These are phyloP conservation scores for Cebidichthys violaceus DNA, from an alignment of 2,113 vertebrate genomes.

Conservation along the genomic window DNA sequence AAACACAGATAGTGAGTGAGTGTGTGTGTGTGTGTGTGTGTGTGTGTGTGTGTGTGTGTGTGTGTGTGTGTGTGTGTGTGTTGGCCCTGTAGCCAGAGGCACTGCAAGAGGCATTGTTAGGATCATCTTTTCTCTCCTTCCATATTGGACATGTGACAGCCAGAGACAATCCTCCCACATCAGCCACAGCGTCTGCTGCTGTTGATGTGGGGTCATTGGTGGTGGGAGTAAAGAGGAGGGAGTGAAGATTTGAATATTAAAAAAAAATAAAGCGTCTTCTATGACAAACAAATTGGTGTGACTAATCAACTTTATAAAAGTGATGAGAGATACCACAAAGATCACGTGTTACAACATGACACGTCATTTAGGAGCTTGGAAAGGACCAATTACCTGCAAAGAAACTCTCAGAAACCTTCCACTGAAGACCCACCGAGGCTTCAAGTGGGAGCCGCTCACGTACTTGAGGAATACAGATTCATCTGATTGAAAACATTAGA, in stretches of 20 bases:
- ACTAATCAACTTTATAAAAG: not conserved
- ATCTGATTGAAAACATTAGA: conserved; percentile 46
- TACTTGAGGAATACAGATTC: conserved; percentile 29
- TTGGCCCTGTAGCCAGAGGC: conserved; percentile 72
- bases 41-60: conserved; percentile 37
- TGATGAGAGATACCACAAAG: not conserved
- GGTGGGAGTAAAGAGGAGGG: not conserved
- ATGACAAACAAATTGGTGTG: not conserved
- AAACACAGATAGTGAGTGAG: conserved; percentile 57
- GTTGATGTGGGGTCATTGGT: conserved; percentile 28
- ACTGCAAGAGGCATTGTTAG: conserved; percentile 73
- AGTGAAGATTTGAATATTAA: not conserved
- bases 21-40: not conserved
- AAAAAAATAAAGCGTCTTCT: not conserved
- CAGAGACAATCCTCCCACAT: conserved; percentile 57
- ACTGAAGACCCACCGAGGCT: not conserved
- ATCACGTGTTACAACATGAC: not conserved
- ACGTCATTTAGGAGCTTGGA: not conserved
- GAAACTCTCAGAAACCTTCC: not conserved
- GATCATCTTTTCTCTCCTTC: conserved; percentile 76
- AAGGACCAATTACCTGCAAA: not conserved
- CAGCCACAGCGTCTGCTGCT: conserved; percentile 42
- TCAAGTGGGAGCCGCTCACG: conserved; percentile 1
- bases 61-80: conserved; percentile 39
- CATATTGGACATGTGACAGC: conserved; percentile 66